A percentile compares a stretch with the other conserved stretches of the same genome.
These are phyloP conservation scores for Pocota personata DNA, from an alignment of 2,888 invertebrate species.

Conservation along the genomic window DNA sequence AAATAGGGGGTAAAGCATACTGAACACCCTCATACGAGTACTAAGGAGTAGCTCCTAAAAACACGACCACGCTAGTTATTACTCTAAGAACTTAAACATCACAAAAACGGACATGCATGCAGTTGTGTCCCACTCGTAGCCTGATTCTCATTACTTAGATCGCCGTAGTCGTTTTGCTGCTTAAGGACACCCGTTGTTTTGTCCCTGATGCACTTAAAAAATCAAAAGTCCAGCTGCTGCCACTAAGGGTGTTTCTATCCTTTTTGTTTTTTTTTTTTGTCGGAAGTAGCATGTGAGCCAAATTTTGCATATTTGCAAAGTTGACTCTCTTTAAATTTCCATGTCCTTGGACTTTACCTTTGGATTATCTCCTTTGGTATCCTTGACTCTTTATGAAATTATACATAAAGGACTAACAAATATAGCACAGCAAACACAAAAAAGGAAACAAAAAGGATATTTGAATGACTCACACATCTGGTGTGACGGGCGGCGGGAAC, in stretches of 20 bases:
- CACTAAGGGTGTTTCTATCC: conserved; percentile 3
- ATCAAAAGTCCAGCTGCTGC: conserved; percentile 69
- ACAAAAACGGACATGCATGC: conserved; percentile 25
- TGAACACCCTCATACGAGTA: not conserved
- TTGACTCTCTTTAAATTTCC: not conserved
- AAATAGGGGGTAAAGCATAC: not conserved
- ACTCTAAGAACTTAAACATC: conserved; percentile 33
- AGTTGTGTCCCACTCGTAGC: not conserved
- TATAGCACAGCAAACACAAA: conserved; percentile 12
- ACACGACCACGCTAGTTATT: conserved; percentile 20
- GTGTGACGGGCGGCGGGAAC: conserved; percentile 7
- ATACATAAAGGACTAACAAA: conserved; percentile 34
- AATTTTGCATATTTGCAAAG: conserved; percentile 55
- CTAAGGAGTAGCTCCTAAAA: not conserved
- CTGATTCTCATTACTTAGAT: conserved; percentile 23
- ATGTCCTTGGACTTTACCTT: conserved; percentile 67
- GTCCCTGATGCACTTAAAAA: conserved; percentile 65
- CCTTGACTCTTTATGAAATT: conserved; percentile 60
- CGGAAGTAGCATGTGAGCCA: conserved; percentile 32
- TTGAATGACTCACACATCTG: conserved; percentile 66
- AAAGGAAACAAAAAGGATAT: conserved; percentile 41
- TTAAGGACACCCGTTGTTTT: conserved; percentile 29
- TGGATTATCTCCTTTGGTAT: conserved; percentile 46
- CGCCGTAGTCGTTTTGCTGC: not conserved
- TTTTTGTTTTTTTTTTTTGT: conserved; percentile 10